phyloP scores from a whole-genome alignment of 2,888 invertebrate species.

The Lypha dubia region DNA sequence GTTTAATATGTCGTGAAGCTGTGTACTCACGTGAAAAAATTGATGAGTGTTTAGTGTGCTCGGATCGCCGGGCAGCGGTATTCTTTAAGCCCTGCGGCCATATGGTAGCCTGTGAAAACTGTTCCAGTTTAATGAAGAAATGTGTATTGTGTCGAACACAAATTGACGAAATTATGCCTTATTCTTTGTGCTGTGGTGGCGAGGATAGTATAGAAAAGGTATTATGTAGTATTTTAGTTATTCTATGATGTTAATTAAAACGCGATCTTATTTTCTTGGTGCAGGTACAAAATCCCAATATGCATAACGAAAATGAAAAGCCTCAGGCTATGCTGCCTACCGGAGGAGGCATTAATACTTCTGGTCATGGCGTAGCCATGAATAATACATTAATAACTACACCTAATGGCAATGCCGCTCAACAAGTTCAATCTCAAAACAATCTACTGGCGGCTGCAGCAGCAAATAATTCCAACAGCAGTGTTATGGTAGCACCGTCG shows the following conservation, averaged over 20 bases:
- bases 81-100: conserved; percentile 98
- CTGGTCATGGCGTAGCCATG: conserved; percentile 82
- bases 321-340: conserved; percentile 74
- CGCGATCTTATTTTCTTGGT: background rate
- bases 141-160: conserved; percentile 97
- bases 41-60: conserved; percentile 98
- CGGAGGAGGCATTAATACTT: conserved; percentile 79
- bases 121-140: conserved; percentile 98
- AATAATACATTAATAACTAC: conserved; percentile 80
- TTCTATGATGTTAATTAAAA: background rate
- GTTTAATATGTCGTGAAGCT: conserved; percentile 94
- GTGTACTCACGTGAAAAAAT: conserved; percentile 92
- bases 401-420: conserved; percentile 77
- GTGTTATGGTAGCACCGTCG: conserved; percentile 80
- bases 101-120: conserved; percentile 89
- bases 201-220: conserved; percentile 81
- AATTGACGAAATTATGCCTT: conserved; percentile 88
- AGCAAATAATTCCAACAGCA: conserved; percentile 71
- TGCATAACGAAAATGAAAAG: conserved; percentile 75
- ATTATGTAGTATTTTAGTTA: background rate
- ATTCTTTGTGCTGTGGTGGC: conserved; percentile 86
- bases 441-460: conserved; percentile 75
- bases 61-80: conserved; percentile 95
- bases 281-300: conserved; percentile 63
- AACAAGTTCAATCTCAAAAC: conserved; percentile 80